Conservation (phyloP, 2,888 invertebrate genomes). For the Cephus sareptanus region DNA sequence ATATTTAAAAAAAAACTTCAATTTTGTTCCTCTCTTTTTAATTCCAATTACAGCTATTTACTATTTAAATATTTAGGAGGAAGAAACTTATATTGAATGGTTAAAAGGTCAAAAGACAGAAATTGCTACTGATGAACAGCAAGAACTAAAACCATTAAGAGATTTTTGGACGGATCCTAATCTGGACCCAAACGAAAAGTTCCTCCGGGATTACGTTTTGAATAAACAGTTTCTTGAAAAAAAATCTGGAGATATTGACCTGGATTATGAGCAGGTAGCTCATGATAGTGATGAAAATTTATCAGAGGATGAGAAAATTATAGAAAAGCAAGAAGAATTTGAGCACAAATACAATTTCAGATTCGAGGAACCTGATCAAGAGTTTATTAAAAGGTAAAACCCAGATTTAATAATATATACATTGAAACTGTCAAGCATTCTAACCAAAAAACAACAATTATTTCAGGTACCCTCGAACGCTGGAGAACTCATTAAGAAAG, state of each 20-base stretch:
- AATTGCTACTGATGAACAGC: conserved; percentile 70
- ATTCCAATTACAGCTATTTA: background rate
- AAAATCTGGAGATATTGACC: conserved; percentile 31
- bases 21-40: background rate
- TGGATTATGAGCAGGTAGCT: conserved; percentile 38
- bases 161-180: conserved; percentile 88
- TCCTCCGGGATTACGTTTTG: conserved; percentile 91
- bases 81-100: conserved; percentile 81
- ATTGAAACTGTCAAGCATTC: background rate
- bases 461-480: conserved; percentile 86
- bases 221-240: conserved; percentile 76
- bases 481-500: conserved; percentile 83
- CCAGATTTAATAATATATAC: conserved; percentile 18
- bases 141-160: conserved; percentile 79
- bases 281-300: conserved; percentile 70
- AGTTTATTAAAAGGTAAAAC: conserved; percentile 73
- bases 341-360: conserved; percentile 96
- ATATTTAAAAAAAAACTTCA: background rate
- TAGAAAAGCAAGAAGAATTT: conserved; percentile 89
- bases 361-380: conserved; percentile 95
- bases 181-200: conserved; percentile 86
- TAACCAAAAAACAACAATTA: background rate
- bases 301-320: conserved; percentile 82
- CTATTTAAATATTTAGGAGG: conserved; percentile 45
- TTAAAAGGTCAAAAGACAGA: conserved; percentile 78